Evolutionary conservation across 2,797 vertebrate species (phyloP).

Genomic region (Sphenodon punctatus): DNA sequence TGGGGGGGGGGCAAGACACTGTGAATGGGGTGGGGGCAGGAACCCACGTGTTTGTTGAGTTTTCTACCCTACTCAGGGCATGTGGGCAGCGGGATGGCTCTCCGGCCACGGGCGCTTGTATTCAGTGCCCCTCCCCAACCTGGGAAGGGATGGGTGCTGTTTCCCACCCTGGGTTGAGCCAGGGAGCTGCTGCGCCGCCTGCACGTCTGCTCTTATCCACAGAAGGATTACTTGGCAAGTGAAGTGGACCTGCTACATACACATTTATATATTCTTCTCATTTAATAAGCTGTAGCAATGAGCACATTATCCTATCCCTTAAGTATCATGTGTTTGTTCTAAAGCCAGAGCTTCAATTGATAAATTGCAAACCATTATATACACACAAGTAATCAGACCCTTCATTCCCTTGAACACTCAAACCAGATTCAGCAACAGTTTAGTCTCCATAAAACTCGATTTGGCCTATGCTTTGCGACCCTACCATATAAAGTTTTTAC

Average conservation of each 20-base stretch:
- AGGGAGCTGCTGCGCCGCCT: too few species aligned
- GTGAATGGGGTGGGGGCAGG: too few species aligned
- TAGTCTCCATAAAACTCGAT: neutral
- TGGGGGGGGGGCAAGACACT: too few species aligned
- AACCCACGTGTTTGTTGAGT: too few species aligned
- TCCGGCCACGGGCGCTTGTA: too few species aligned
- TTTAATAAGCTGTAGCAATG: neutral
- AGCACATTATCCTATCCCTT: neutral
- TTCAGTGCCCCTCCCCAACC: too few species aligned
- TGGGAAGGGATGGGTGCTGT: too few species aligned
- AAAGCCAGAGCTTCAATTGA: neutral
- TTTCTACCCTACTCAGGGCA: too few species aligned
- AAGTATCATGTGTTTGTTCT: neutral
- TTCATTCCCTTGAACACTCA: neutral
- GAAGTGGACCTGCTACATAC: neutral
- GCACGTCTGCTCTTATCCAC: too few species aligned
- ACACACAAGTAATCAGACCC: accelerated
- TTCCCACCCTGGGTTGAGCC: too few species aligned
- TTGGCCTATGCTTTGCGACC: neutral
- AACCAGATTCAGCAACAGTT: neutral
- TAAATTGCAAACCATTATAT: neutral
- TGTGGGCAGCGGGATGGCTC: too few species aligned
- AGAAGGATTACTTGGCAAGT: neutral
- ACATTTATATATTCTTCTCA: too few species aligned
- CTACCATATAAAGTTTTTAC: neutral